These are phyloP conservation scores for Scaptomyza hsui DNA, from an alignment of 1,140 invertebrate genomes.

Conservation along the genomic window DNA sequence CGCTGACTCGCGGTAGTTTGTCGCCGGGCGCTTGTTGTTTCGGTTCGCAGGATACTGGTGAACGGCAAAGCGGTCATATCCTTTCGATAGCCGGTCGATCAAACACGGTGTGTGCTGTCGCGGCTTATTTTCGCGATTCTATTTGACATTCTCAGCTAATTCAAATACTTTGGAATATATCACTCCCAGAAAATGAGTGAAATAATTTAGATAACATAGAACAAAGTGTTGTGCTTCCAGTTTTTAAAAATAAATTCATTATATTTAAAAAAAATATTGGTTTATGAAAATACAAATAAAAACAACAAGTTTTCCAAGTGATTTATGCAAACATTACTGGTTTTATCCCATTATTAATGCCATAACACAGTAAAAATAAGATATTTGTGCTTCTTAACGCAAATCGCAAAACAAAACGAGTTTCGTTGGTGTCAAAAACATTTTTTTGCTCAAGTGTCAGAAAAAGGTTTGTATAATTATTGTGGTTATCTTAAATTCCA, in stretches of 20 bases:
- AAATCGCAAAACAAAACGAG: too few species aligned
- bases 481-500: not conserved
- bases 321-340: too few species aligned
- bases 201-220: slow-evolving; percentile 15
- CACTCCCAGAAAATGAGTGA: not conserved
- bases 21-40: slow-evolving; percentile 77
- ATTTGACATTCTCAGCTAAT: slow-evolving; percentile 36
- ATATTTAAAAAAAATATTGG: not conserved
- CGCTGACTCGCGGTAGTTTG: slow-evolving; percentile 73
- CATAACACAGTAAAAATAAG: too few species aligned
- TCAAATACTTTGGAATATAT: slow-evolving; percentile 2
- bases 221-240: slow-evolving; percentile 16
- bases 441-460: slow-evolving; percentile 4
- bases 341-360: too few species aligned
- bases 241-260: slow-evolving; percentile 11
- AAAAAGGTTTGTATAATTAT: slow-evolving; percentile 37
- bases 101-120: slow-evolving; percentile 56
- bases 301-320: not conserved
- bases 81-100: slow-evolving; percentile 73
- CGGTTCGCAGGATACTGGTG: slow-evolving; percentile 76
- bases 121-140: slow-evolving; percentile 44
- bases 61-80: slow-evolving; percentile 71
- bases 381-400: too few species aligned
- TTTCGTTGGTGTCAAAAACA: slow-evolving; percentile 15
- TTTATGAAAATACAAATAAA: slow-evolving; percentile 1